phyloP scores from a whole-genome alignment of 1,140 invertebrate genomes.

The Hyposmocoma kahamanoa region DNA sequence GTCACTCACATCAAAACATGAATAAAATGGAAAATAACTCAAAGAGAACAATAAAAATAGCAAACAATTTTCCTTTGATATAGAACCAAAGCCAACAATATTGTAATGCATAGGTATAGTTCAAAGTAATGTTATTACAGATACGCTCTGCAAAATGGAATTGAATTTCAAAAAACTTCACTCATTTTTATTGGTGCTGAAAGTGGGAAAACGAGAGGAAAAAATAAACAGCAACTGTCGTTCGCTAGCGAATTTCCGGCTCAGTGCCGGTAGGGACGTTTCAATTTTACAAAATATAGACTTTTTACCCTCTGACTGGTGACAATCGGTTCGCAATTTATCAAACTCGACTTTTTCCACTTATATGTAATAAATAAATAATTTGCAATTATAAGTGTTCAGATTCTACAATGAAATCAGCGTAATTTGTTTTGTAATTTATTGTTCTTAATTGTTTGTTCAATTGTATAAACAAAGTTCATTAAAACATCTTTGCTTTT shows the following conservation, averaged over 20 bases:
- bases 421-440: too few species aligned
- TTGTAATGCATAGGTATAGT: too few species aligned
- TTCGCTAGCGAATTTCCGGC: conserved; percentile 35
- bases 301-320: conserved; percentile 19
- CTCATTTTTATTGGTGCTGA: conserved; percentile 29
- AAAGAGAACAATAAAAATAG: too few species aligned
- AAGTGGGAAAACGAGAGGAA: conserved; percentile 33
- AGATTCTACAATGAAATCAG: too few species aligned
- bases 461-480: too few species aligned
- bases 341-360: conserved; percentile 8
- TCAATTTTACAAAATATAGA: conserved; percentile 44
- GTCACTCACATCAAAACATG: too few species aligned
- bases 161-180: neutral
- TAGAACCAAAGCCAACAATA: too few species aligned
- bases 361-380: neutral
- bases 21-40: too few species aligned
- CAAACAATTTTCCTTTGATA: too few species aligned
- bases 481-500: too few species aligned
- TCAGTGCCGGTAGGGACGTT: conserved; percentile 30
- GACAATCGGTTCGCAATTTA: conserved; percentile 19
- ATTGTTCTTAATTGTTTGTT: too few species aligned
- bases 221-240: conserved; percentile 30
- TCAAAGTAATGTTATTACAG: neutral
- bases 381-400: too few species aligned
- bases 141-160: neutral